Conservation (phyloP, 2,113 vertebrate genomes). For the Motacilla tschutschensis region DNA sequence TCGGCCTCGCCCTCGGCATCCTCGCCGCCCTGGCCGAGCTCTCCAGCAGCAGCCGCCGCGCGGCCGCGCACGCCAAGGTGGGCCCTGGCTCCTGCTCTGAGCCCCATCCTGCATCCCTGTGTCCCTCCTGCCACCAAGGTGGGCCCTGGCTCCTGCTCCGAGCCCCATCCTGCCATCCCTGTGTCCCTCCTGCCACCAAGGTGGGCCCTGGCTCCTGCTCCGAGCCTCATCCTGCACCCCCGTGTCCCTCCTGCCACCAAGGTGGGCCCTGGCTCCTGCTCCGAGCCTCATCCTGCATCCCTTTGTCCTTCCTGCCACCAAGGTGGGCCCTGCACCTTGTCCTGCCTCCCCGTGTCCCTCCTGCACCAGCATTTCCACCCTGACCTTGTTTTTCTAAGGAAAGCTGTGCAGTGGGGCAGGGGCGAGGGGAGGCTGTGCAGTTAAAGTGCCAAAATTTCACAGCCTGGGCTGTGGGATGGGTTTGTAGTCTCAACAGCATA, state of each 20-base stretch:
- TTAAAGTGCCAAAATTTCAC: accelerated
- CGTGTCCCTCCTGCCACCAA: too few species aligned
- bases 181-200: too few species aligned
- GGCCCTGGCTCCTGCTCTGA: not conserved
- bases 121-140: not conserved
- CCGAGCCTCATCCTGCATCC: too few species aligned
- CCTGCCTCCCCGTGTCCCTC: not conserved
- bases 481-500: not conserved
- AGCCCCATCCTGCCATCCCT: too few species aligned
- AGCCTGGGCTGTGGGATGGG: too few species aligned
- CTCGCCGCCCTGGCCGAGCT: constrained; percentile 80
- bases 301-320: not conserved
- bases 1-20: constrained; percentile 78
- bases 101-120: not conserved
- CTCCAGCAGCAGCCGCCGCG: constrained; percentile 68
- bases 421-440: not conserved
- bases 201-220: too few species aligned
- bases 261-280: not conserved
- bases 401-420: accelerated
- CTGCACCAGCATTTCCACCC: not conserved
- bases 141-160: not conserved
- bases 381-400: not conserved
- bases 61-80: constrained; percentile 78
- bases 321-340: too few species aligned
- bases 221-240: accelerated